Evolutionary conservation across 2,113 vertebrate species (phyloP), one percentile per base, ranked within the genome.

Genomic region (Pterocles gutturalis): DNA sequence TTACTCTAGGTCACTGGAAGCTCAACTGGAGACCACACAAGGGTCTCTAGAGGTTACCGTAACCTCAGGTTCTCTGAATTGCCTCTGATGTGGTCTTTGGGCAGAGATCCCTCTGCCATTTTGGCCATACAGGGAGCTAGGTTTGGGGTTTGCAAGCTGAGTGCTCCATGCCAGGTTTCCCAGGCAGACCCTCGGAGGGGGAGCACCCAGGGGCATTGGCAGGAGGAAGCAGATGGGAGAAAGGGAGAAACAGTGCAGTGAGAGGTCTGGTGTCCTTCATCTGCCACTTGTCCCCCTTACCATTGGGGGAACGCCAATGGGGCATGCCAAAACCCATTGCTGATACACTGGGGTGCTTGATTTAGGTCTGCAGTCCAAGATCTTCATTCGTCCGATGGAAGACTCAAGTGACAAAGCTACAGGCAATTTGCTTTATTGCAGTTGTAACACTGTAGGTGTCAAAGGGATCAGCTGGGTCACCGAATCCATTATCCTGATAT

Each of bases 401-500:
- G 66, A 61, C 64, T 36, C 66, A 24, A 73, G 46, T 36, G 72
- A 57, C 60, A 89, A 46, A 84, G 84, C 83, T 48, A 46, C 67
- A 93, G 90, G 46, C 72, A 51, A 77, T 90, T 95, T 89, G 54
- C 67, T 93, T 93, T 62, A 87, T 92, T 96, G 67, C 49, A 89
- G 14, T 49, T 73, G 10, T 34, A 36, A 34, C 83, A 25, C 62
- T 13, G 7, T 11, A 58, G 83, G 53, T 80, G 67, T 67, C 87
- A 82, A 89, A 92, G 62, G 48, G 79, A 49, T 92, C 83, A 80
- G 58, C 72, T 92, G 94, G 88, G 83, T 97, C 91, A 90, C 34
- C 0, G 4, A 77, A 83, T 72, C 83, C 71, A 78, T 95, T 96
- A 73, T 43, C 86, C 71, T 89, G 54, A 58, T 92, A 24, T 46